Conservation (phyloP, 2,888 invertebrate genomes). For the Chloroclystis v-ata region DNA sequence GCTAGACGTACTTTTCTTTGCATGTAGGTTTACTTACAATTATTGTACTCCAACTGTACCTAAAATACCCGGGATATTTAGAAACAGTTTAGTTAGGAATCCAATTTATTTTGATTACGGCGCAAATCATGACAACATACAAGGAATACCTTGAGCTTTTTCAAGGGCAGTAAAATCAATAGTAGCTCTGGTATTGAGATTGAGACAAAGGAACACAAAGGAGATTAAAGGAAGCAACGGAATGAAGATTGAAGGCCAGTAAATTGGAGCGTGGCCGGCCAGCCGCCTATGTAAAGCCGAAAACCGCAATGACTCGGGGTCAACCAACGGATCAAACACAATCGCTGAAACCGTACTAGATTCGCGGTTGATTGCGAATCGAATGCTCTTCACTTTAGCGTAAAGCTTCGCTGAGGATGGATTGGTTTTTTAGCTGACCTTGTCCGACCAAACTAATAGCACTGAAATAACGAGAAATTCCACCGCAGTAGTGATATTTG, state of each 20-base stretch:
- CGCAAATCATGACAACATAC: slow-evolving; percentile 27
- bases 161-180: slow-evolving; percentile 42
- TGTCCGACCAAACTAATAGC: too few species aligned
- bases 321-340: slow-evolving; percentile 47
- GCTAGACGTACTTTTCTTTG: slow-evolving; percentile 5
- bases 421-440: not conserved
- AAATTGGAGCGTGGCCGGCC: slow-evolving; percentile 42
- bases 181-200: slow-evolving; percentile 29
- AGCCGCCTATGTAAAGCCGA: slow-evolving; percentile 34
- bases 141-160: slow-evolving; percentile 20
- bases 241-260: slow-evolving; percentile 35
- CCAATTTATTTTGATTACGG: slow-evolving; percentile 24
- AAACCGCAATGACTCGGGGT: slow-evolving; percentile 48
- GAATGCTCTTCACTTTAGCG: slow-evolving; percentile 18
- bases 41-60: too few species aligned
- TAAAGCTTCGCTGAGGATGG: slow-evolving; percentile 5
- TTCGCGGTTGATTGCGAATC: slow-evolving; percentile 42
- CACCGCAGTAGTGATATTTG: too few species aligned
- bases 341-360: slow-evolving; percentile 48
- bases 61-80: too few species aligned
- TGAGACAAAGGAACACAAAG: slow-evolving; percentile 30
- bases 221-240: slow-evolving; percentile 30
- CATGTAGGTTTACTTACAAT: too few species aligned
- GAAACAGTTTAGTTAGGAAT: slow-evolving; percentile 11
- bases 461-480: too few species aligned